Conservation (phyloP, 2,888 invertebrate species). For the Drosophila trichaetosa region DNA sequence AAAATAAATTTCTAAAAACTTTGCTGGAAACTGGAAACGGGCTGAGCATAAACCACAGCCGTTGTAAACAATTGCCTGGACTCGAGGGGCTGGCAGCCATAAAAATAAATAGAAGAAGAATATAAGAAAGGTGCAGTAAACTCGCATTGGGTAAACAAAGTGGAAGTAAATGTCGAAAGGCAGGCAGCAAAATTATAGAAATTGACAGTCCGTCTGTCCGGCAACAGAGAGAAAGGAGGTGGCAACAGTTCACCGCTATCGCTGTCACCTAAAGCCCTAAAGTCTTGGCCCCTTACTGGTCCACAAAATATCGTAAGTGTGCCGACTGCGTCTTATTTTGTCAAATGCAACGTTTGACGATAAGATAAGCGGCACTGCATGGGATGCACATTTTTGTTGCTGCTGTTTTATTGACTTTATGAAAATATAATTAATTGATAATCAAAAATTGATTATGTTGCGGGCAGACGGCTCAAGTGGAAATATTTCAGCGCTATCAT, state of each 20-base stretch:
- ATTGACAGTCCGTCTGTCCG: conserved; percentile 55
- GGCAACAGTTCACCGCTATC: conserved; percentile 35
- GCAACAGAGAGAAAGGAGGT: background rate
- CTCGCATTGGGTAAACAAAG: conserved; percentile 60
- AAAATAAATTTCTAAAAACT: conserved; percentile 63
- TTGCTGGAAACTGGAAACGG: conserved; percentile 45
- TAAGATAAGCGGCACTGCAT: conserved; percentile 53
- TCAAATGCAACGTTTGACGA: conserved; percentile 52
- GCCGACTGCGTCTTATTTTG: conserved; percentile 62
- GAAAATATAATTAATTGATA: conserved; percentile 76
- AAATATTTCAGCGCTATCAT: conserved; percentile 4
- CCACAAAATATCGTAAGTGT: conserved; percentile 52
- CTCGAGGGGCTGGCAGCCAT: conserved; percentile 28
- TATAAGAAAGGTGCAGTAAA: conserved; percentile 23
- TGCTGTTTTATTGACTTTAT: conserved; percentile 35
- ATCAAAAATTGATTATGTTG: conserved; percentile 63
- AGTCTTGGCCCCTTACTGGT: conserved; percentile 14
- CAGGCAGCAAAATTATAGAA: conserved; percentile 50
- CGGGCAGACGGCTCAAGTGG: conserved; percentile 4
- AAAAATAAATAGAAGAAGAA: conserved; percentile 17
- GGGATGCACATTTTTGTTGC: conserved; percentile 14
- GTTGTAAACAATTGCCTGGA: conserved; percentile 66
- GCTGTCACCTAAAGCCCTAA: conserved; percentile 24
- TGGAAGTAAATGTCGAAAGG: conserved; percentile 57
- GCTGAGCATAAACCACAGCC: conserved; percentile 61